These are phyloP conservation scores for Halictus quadricinctus DNA, from an alignment of 2,888 invertebrate genomes.

Conservation along the genomic window DNA sequence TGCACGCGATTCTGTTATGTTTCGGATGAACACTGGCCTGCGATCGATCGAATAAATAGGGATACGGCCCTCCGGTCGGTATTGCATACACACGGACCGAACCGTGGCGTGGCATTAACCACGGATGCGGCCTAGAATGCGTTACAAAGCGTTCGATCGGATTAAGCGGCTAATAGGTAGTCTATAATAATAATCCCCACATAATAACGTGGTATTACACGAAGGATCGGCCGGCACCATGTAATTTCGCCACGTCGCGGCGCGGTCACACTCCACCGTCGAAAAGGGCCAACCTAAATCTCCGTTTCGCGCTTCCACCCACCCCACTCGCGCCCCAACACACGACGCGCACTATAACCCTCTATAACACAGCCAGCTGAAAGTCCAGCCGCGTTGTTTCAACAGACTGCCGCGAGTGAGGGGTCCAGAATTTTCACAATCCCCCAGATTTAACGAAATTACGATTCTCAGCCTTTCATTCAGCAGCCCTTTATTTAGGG, in stretches of 20 bases:
- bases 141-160: constrained; percentile 76
- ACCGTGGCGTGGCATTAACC: constrained; percentile 66
- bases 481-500: background rate
- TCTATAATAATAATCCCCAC: constrained; percentile 77
- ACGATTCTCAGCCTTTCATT: background rate
- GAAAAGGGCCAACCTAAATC: constrained; percentile 63
- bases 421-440: constrained; percentile 2
- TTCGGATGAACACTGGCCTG: constrained; percentile 12
- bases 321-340: background rate
- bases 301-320: constrained; percentile 59
- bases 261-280: constrained; percentile 61
- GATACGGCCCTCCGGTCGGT: constrained; percentile 32
- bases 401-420: background rate
- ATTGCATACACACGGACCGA: constrained; percentile 34
- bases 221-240: constrained; percentile 71
- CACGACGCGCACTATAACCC: background rate
- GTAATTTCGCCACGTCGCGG: constrained; percentile 72
- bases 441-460: constrained; percentile 5
- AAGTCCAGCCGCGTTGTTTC: background rate
- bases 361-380: background rate
- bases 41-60: constrained; percentile 60
- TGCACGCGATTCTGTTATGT: constrained; percentile 50
- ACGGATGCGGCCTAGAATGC: constrained; percentile 68
- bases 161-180: constrained; percentile 74
- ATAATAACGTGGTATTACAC: constrained; percentile 78